These are phyloP conservation scores for Bungarus multicinctus DNA, from an alignment of 2,113 vertebrate genomes.

Conservation along the genomic window DNA sequence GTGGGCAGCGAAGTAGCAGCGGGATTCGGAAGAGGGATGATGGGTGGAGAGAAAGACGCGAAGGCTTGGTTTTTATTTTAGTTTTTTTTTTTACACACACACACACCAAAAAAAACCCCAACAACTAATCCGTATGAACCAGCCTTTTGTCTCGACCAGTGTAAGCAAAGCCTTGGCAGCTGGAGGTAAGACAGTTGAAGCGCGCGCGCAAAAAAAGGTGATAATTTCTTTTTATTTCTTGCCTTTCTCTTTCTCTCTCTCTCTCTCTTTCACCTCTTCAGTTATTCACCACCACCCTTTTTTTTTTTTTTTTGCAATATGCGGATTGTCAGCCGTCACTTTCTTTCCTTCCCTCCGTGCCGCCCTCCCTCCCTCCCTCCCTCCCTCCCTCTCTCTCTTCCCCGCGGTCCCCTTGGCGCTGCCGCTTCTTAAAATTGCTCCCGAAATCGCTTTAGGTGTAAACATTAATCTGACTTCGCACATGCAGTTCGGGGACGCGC, in stretches of 20 bases:
- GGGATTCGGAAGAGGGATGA: slow-evolving; percentile 23
- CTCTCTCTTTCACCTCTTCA: neutral
- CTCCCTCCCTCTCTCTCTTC: rapidly evolving
- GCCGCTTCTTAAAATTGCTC: neutral
- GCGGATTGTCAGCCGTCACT: neutral
- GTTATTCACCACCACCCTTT: neutral
- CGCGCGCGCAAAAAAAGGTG: neutral
- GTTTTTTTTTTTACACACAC: no score
- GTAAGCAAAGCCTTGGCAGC: neutral
- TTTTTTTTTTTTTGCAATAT: neutral
- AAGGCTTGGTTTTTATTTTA: neutral
- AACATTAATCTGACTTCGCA: slow-evolving; percentile 8
- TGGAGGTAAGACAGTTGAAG: neutral
- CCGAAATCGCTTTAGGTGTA: slow-evolving; percentile 22
- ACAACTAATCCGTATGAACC: neutral
- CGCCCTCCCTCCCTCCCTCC: no score
- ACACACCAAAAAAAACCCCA: neutral
- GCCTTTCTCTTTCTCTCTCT: neutral
- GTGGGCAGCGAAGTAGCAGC: slow-evolving; percentile 23
- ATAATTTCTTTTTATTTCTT: neutral
- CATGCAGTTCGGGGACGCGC: neutral
- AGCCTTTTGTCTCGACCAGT: slow-evolving; percentile 10
- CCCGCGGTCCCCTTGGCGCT: neutral
- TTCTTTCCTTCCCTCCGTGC: neutral
- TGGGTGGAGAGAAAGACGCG: neutral